Percentiles rank a stretch among this genome's conserved stretches.
Evolutionary conservation across 2,113 vertebrate species (phyloP).

Genomic region (Caloenas nicobarica): DNA sequence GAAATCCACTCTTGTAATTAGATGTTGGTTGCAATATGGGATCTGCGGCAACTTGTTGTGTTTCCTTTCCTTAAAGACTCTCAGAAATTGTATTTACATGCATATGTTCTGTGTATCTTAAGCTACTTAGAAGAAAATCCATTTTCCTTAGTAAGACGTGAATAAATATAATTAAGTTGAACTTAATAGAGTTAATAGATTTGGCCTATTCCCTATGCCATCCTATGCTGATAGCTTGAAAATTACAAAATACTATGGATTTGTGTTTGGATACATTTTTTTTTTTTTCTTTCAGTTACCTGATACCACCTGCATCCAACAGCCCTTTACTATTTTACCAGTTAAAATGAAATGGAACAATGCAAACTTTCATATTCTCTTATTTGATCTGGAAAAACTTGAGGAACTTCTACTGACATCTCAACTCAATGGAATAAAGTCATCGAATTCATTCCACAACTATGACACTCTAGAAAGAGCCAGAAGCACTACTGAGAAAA

Average conservation of each 20-base stretch:
- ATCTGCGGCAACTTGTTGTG: neutral
- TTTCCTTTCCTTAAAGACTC: neutral
- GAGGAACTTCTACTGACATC: conserved; percentile 64
- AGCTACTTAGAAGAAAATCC: neutral
- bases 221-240: neutral
- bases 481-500: conserved; percentile 73
- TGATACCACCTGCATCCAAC: neutral
- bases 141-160: neutral
- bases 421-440: conserved; percentile 23
- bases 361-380: conserved; percentile 72
- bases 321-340: conserved; percentile 73
- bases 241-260: neutral
- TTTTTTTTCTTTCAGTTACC: conserved; percentile 38
- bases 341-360: conserved; percentile 68
- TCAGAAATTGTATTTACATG: neutral
- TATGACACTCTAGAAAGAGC: conserved; percentile 60
- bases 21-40: neutral
- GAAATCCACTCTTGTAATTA: neutral
- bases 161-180: neutral
- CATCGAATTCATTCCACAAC: conserved; percentile 64
- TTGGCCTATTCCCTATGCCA: neutral
- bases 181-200: neutral
- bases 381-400: conserved; percentile 78
- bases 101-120: neutral
- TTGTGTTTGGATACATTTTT: neutral